Evolutionary conservation across 2,888 invertebrate genomes (phyloP).

Genomic region (Epinotia brunnichana): DNA sequence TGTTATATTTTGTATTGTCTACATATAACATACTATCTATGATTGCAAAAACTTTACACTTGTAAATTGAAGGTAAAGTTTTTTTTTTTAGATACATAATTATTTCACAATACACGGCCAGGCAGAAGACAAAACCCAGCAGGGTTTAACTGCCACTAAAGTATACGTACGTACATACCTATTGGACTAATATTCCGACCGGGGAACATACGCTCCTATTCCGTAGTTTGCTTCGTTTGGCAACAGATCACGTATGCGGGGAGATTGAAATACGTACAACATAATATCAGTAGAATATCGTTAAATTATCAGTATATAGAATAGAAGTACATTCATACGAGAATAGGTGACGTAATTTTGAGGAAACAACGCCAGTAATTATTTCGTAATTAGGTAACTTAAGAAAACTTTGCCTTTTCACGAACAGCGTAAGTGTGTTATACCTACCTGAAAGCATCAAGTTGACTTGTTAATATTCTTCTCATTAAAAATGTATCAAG

Average conservation of each 20-base stretch:
- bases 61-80: no score
- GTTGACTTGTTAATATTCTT: constrained; percentile 40
- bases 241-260: constrained; percentile 11
- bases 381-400: constrained; percentile 22
- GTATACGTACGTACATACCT: background rate
- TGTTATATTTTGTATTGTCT: no score
- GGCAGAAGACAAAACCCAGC: no score
- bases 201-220: background rate
- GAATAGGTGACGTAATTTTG: background rate
- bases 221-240: background rate
- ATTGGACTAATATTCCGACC: background rate
- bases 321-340: background rate
- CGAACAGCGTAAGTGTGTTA: constrained; percentile 25
- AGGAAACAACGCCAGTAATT: constrained; percentile 7
- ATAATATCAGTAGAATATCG: background rate
- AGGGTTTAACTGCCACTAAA: no score
- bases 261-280: constrained; percentile 1
- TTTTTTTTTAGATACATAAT: no score
- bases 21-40: no score
- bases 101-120: no score
- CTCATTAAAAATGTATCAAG: constrained; percentile 45
- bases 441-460: constrained; percentile 23
- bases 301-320: background rate
- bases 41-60: no score
- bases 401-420: constrained; percentile 30